Conservation (phyloP, 2,888 invertebrate genomes). For the Monoplex corrugatus region DNA sequence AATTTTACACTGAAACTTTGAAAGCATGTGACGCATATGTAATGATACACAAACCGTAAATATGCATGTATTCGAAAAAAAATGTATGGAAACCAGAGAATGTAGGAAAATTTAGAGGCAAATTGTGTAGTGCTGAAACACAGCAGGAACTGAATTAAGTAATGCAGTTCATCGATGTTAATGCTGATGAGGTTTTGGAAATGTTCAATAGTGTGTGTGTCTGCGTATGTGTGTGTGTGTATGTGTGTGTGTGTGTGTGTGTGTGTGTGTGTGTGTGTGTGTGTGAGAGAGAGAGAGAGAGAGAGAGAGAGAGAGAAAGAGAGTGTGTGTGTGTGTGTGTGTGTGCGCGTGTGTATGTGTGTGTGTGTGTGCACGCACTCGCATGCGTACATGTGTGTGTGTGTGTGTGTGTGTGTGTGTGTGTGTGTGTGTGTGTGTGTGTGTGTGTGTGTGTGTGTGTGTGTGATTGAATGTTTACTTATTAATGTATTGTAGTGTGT, state of each 20-base stretch:
- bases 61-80: too few relatives aligned
- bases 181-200: too few relatives aligned
- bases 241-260: background rate
- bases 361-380: constrained; percentile 1
- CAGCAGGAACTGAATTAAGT: too few relatives aligned
- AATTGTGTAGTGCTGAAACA: too few relatives aligned
- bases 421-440: constrained; percentile 15
- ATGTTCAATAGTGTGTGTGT: background rate
- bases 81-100: too few relatives aligned
- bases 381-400: constrained; percentile 22
- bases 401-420: constrained; percentile 22
- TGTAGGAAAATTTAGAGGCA: too few relatives aligned
- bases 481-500: too few relatives aligned
- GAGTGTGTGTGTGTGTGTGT: background rate
- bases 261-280: background rate
- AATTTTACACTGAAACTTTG: too few relatives aligned
- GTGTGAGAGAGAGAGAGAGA: background rate
- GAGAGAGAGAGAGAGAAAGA: background rate
- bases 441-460: background rate
- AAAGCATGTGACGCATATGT: too few relatives aligned
- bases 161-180: too few relatives aligned
- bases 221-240: background rate
- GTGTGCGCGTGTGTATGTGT: background rate
- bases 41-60: too few relatives aligned
- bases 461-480: background rate